phyloP scores from a whole-genome alignment of 2,113 vertebrate genomes.

The Scomber japonicus region DNA sequence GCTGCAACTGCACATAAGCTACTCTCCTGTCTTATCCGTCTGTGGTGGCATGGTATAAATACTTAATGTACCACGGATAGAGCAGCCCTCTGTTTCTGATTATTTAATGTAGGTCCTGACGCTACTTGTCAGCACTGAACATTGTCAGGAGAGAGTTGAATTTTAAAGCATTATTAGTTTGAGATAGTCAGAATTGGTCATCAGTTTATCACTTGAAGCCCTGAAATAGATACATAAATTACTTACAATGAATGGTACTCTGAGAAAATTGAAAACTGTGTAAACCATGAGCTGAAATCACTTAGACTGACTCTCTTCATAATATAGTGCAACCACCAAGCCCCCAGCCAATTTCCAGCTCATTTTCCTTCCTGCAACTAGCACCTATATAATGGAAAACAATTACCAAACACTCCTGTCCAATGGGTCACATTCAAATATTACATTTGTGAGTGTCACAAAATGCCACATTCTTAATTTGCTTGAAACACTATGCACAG shows the following conservation, averaged over 20 bases:
- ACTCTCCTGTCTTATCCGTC: neutral
- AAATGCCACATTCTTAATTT: neutral
- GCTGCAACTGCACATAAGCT: neutral
- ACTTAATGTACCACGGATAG: conserved; percentile 46
- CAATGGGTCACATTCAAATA: conserved; percentile 18
- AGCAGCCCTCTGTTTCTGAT: conserved; percentile 30
- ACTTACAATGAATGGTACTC: neutral
- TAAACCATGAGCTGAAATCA: neutral
- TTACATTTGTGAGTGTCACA: neutral
- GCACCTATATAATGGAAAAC: conserved; percentile 16
- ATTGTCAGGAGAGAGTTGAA: conserved; percentile 16
- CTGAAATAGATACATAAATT: neutral
- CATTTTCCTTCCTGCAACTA: neutral
- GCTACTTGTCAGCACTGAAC: conserved; percentile 33
- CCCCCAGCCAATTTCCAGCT: conserved; percentile 6
- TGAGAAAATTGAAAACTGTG: neutral
- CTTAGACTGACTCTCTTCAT: neutral
- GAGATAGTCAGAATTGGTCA: conserved; percentile 6
- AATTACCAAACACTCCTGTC: neutral
- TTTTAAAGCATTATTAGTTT: conserved; percentile 7
- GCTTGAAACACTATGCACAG: neutral
- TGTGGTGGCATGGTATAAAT: conserved; percentile 47
- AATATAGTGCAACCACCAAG: neutral
- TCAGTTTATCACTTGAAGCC: neutral
- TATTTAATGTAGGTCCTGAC: conserved; percentile 52